Base-by-base conservation (phyloP, 2,113 vertebrate species). In the Zapus hudsonius region DNA sequence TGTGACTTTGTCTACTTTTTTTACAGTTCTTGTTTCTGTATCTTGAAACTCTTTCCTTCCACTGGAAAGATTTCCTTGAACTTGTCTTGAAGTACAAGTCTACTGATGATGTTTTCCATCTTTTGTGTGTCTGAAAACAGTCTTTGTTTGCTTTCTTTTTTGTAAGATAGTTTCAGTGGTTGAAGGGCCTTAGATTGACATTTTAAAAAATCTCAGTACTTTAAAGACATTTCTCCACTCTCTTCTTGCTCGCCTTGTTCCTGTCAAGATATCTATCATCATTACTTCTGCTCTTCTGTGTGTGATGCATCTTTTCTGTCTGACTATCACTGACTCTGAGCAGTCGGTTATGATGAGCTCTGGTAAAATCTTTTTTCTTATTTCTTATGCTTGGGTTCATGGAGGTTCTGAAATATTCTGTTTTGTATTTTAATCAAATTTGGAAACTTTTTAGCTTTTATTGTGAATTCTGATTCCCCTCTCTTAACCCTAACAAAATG, bases 401-500 rank as follows among this genome's bases (percentile, higher is more conserved):
- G 57, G 69, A 74, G 4, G 1, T 67, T 85, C 59, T 79, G 84
- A 44, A 69, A 87, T 70, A 31, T 75, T 31, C 7, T 57, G 11
- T 7, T 52, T 89, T 66, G 59, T 44, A 66, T 25, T 84, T 93
- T 83, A 20, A 76, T 70, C 33, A 91, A 64, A 42, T 69, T 57
- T 69, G 33, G n/a, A 91, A 91, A 31, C 82, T 63, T 86, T 96
- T 55, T 27, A 36, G 17, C 7, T 84, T 87, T 70, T 79, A 69
- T 57, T 86, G 23, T 79, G 64, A 79, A 47, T 55, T 80, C 40
- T 70, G 40, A 82, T 81, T 90, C 8, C 5, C n/a, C 0, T 5
- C 27, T 83, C 16, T 20, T 52, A 59, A 59, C 23, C 5, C 36
- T 13, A 59, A 20, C 33, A 80, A 27, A 47, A 25, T 76, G 10